A percentile compares a stretch with the other conserved stretches of the same genome.
Conservation (phyloP, 2,797 vertebrate species). For the Triplophysa yarkandensis region DNA sequence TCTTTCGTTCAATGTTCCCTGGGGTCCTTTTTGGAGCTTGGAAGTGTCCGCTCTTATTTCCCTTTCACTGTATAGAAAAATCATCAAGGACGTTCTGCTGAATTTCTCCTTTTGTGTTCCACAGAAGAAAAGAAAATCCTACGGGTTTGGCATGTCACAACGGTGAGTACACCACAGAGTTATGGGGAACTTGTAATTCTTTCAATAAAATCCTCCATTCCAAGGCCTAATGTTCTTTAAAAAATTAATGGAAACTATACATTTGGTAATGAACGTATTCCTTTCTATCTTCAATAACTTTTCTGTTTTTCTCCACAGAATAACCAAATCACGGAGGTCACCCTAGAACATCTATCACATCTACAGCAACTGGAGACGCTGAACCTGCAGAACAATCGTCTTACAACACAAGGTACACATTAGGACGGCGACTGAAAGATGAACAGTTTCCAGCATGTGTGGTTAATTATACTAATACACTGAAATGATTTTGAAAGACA, state of each 20-base stretch:
- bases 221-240: not conserved
- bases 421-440: not conserved
- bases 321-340: slow-evolving; percentile 91
- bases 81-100: slow-evolving; percentile 12
- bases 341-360: slow-evolving; percentile 82
- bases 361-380: slow-evolving; percentile 90
- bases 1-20: not conserved
- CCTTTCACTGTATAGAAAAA: slow-evolving; percentile 12
- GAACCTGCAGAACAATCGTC: slow-evolving; percentile 95
- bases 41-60: not conserved
- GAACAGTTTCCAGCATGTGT: slow-evolving; percentile 26
- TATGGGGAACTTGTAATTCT: not conserved
- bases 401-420: slow-evolving; percentile 85
- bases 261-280: not conserved
- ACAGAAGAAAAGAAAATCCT: slow-evolving; percentile 12
- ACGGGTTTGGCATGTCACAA: slow-evolving; percentile 1
- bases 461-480: too few species aligned
- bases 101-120: slow-evolving; percentile 28
- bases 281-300: not conserved
- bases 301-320: slow-evolving; percentile 75
- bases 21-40: not conserved
- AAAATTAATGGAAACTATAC: not conserved
- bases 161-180: not conserved
- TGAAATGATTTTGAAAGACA: too few species aligned
- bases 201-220: not conserved